Evolutionary conservation across 2,888 invertebrate genomes (phyloP).

Genomic region (Carpatolechia fugitivella): DNA sequence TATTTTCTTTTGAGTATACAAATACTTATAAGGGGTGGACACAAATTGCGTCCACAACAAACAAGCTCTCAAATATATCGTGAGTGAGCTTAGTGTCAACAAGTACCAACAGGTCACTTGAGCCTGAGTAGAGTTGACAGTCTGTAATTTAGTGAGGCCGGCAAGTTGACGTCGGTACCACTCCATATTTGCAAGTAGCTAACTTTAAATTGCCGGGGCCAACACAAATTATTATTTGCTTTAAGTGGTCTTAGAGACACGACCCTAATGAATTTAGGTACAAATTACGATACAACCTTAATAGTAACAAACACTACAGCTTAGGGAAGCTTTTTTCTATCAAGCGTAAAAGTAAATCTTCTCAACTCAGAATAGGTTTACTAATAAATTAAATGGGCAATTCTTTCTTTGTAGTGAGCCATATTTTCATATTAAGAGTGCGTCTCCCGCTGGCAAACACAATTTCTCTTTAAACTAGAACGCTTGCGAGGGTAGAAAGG

Average conservation of each 20-base stretch:
- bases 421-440: conserved; percentile 68
- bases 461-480: conserved; percentile 50
- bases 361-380: conserved; percentile 27
- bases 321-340: not conserved
- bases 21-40: no score
- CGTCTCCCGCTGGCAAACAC: conserved; percentile 59
- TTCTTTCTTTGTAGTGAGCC: conserved; percentile 57
- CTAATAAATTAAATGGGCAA: conserved; percentile 63
- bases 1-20: no score
- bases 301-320: no score
- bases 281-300: no score
- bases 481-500: conserved; percentile 29
- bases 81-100: conserved; percentile 63
- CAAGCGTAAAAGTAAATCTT: not conserved
- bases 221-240: conserved; percentile 56
- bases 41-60: conserved; percentile 52
- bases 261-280: not conserved
- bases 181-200: conserved; percentile 65
- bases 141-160: conserved; percentile 68
- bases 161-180: conserved; percentile 58
- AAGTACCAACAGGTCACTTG: conserved; percentile 60
- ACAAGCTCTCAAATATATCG: conserved; percentile 53
- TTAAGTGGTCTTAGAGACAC: conserved; percentile 37
- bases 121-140: conserved; percentile 70
- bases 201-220: conserved; percentile 66